Evolutionary conservation across 1,140 invertebrate genomes (phyloP).

Genomic region (Leptestheria dahalacensis): DNA sequence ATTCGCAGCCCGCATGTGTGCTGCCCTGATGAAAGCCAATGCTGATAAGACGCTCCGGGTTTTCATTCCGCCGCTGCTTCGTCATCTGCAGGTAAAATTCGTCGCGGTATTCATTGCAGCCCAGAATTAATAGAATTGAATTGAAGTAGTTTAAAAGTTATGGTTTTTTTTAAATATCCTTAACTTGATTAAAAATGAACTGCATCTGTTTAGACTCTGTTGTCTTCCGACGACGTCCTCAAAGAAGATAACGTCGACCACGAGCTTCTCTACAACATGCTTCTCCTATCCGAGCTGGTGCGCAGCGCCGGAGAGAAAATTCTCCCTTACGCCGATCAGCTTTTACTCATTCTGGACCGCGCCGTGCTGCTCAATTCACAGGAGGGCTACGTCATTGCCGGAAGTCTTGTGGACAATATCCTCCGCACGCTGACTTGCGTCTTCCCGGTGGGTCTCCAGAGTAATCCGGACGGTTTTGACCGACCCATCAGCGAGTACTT

Average conservation of each 20-base stretch:
- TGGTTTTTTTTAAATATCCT: too few species aligned
- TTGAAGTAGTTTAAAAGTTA: too few species aligned
- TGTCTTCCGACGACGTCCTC: conserved; percentile 39
- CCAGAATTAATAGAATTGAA: too few species aligned
- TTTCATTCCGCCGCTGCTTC: conserved; percentile 53
- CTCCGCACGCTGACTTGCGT: conserved; percentile 41
- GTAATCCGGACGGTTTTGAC: conserved; percentile 42
- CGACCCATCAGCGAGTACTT: conserved; percentile 50
- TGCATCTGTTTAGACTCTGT: conserved; percentile 27
- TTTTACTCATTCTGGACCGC: conserved; percentile 43
- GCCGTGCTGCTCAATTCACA: conserved; percentile 43
- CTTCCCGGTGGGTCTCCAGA: conserved; percentile 45
- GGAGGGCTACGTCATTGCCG: conserved; percentile 40
- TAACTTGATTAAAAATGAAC: too few species aligned
- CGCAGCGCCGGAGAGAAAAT: conserved; percentile 42
- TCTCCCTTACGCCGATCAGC: conserved; percentile 40
- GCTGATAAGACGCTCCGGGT: conserved; percentile 47
- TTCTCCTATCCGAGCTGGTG: conserved; percentile 53
- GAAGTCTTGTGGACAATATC: conserved; percentile 31
- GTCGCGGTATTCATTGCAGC: too few species aligned
- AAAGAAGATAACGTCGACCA: conserved; percentile 61
- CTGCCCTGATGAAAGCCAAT: conserved; percentile 46
- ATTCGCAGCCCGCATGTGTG: conserved; percentile 50
- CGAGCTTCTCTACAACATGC: conserved; percentile 59
- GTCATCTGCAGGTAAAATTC: conserved; percentile 35